These are phyloP conservation scores for Drosophila takahashii DNA, from an alignment of 1,140 invertebrate genomes.

Conservation along the genomic window DNA sequence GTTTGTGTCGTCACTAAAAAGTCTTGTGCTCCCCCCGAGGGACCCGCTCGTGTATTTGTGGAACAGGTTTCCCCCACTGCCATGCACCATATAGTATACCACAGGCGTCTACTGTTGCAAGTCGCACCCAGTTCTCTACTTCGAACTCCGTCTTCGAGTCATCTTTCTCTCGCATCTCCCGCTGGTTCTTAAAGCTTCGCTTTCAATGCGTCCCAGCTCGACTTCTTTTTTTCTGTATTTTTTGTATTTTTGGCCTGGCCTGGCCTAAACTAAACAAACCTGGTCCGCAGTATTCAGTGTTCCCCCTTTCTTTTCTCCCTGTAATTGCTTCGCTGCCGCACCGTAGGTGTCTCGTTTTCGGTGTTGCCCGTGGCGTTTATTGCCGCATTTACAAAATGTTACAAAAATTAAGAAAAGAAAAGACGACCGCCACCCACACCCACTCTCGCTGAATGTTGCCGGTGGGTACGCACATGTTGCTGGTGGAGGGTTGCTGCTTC, in stretches of 20 bases:
- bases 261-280: slow-evolving; percentile 30
- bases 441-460: slow-evolving; percentile 14
- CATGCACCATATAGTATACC: slow-evolving; percentile 20
- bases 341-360: slow-evolving; percentile 58
- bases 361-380: slow-evolving; percentile 46
- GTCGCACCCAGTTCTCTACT: slow-evolving; percentile 61
- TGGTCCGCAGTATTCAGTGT: slow-evolving; percentile 33
- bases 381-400: slow-evolving; percentile 54
- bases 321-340: slow-evolving; percentile 52
- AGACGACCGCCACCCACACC: slow-evolving; percentile 20
- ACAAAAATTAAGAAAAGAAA: slow-evolving; percentile 39
- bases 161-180: slow-evolving; percentile 22
- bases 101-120: slow-evolving; percentile 73
- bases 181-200: slow-evolving; percentile 61
- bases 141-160: slow-evolving; percentile 40
- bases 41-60: slow-evolving; percentile 19
- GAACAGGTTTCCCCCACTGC: slow-evolving; percentile 60
- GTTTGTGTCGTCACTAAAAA: slow-evolving; percentile 81
- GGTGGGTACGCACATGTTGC: slow-evolving; percentile 24
- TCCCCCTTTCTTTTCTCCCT: slow-evolving; percentile 6
- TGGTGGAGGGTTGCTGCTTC: neutral
- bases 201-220: slow-evolving; percentile 65
- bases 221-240: neutral
- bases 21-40: slow-evolving; percentile 29
- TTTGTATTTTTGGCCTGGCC: slow-evolving; percentile 10